Base-by-base conservation (phyloP, 2,797 vertebrate species). In the Eupleurogrammus muticus region DNA sequence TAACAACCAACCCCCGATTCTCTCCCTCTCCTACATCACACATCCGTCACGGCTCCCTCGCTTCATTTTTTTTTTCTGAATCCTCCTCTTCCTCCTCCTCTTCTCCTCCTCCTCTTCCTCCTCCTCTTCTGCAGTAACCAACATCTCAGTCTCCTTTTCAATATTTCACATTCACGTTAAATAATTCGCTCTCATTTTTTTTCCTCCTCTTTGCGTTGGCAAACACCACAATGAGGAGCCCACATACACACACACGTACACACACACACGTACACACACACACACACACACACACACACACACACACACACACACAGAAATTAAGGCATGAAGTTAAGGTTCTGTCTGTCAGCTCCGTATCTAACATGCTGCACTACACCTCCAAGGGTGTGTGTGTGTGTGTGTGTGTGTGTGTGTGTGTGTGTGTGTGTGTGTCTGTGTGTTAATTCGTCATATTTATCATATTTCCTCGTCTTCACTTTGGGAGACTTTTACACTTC, bases 281-380 rank as follows among this genome's bases (percentile, higher is more conserved):
- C 2, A 28, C 51, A 32, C 59, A 61, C 67, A 58, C 54, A 60
- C 32, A 56, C 28, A 56, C 35, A 36, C 35, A 36, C 35, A 58
- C 63, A 77, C 77, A 83, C 68, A 78, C 53, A 59, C 63, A 83
- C 65, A 73, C 62, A 44, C 40, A 19, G 5, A 82, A 68, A 82
- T 79, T 80, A 60, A 84, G 76, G 63, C 82, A 66, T 84, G 80
- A 81, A 90, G 86, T 86, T 90, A 93, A 94, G 93, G 28, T 6
- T 28, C 28, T 28, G 3, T 28, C 28, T 28, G 3, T 28, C 28
- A 28, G 28, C 28, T 28, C 3, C 28, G 28, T 28, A 6, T 28
- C 89, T 90, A 91, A 90, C 86, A 87, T 53, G 83, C 82, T 65
- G 36, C 64, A 66, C 53, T 67, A 75, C 82, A 79, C 81, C 84